A percentile compares a stretch with the other conserved stretches of the same genome.
Conservation (phyloP, 2,113 vertebrate species). For the Tor tambroides region DNA sequence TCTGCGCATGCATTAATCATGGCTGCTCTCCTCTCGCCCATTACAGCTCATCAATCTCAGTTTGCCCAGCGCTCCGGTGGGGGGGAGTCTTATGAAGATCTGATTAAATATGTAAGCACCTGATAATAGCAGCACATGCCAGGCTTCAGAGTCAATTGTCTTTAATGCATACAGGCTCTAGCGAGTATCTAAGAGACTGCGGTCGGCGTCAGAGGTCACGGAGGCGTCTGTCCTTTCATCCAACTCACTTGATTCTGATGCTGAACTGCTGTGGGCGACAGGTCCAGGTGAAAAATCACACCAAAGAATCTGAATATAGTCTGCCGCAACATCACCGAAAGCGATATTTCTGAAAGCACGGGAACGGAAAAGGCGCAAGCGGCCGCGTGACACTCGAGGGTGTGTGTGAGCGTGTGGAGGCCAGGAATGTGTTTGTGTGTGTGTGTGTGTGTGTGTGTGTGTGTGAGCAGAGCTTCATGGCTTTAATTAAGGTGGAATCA, state of each 20-base stretch:
- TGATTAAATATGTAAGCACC: conserved; percentile 77
- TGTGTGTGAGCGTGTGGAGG: conserved; percentile 18
- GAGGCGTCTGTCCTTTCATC: not conserved
- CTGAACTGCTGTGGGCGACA: not conserved
- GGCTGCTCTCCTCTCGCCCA: conserved; percentile 66
- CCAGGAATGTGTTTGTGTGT: not conserved
- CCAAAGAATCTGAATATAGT: not conserved
- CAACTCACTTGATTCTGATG: not conserved
- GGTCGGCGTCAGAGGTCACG: not conserved
- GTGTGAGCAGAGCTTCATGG: conserved; percentile 66
- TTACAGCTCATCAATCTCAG: conserved; percentile 73
- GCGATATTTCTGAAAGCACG: not conserved
- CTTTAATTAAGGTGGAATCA: conserved; percentile 63
- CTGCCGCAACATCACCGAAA: not conserved
- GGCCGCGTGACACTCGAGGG: not conserved
- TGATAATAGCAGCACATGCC: conserved; percentile 67
- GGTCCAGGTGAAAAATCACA: not conserved
- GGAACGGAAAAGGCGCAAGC: not conserved
- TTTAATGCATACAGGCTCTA: conserved; percentile 10
- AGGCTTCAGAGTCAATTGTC: conserved; percentile 51
- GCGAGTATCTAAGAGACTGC: conserved; percentile 3
- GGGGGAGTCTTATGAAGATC: conserved; percentile 69
- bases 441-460: not conserved
- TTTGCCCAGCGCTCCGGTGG: conserved; percentile 64
- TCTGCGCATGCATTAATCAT: conserved; percentile 68